Percentiles rank a stretch among this genome's conserved stretches.
phyloP scores from a whole-genome alignment of 2,888 invertebrate genomes.

The Eretmocerus hayati region DNA sequence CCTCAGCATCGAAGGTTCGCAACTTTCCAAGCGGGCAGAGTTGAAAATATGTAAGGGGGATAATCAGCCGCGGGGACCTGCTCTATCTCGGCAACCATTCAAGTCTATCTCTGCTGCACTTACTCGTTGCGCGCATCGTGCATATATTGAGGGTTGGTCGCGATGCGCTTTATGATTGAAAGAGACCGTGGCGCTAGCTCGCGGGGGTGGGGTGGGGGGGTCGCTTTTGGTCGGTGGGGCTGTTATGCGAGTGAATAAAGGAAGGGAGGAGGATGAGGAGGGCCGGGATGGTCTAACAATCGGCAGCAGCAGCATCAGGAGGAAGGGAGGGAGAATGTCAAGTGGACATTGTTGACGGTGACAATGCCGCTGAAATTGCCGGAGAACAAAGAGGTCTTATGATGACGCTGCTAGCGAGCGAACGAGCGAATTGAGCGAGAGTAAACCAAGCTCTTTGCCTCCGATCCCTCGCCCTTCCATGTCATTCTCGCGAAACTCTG shows the following conservation, averaged over 20 bases:
- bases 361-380: conserved; percentile 48
- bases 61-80: too few species aligned
- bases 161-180: conserved; percentile 34
- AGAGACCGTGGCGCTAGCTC: too few species aligned
- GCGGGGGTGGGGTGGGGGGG: conserved; percentile 9
- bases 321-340: conserved; percentile 45
- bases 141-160: too few species aligned
- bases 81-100: too few species aligned
- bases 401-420: conserved; percentile 43
- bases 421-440: conserved; percentile 36
- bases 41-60: too few species aligned
- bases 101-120: too few species aligned
- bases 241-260: not conserved
- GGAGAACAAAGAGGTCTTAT: conserved; percentile 47
- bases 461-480: conserved; percentile 27
- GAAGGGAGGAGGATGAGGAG: conserved; percentile 1
- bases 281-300: conserved; percentile 36
- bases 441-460: conserved; percentile 13
- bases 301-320: conserved; percentile 29
- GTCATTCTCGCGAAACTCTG: not conserved
- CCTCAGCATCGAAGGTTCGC: too few species aligned
- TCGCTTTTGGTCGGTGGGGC: too few species aligned
- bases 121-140: too few species aligned
- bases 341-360: conserved; percentile 48
- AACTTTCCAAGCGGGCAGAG: too few species aligned